Evolutionary conservation across 1,140 invertebrate species (phyloP), one percentile per base, ranked within the genome.

Genomic region (Brachionus paranguensis): DNA sequence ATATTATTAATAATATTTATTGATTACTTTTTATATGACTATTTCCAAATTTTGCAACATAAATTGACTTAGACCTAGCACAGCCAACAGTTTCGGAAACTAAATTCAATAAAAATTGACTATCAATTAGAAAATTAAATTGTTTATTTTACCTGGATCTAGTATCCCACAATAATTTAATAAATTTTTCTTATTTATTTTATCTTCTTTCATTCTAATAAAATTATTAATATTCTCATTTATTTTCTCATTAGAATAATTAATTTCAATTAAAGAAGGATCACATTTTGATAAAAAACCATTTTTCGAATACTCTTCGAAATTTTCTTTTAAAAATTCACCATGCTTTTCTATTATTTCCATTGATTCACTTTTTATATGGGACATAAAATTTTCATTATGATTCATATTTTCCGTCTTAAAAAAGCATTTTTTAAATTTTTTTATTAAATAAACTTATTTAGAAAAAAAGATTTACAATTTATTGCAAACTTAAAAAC

Each of bases 21-120:
- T 78, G 24, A n/a, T 41, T 45, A 81, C 78, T 81, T 65, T 64
- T 81, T 3, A 81, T 81, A 24, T 81, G 78, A 45, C 78, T 81
- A 20, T 81, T 81, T 68, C 64, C 78, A 17, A 64, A 81, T 81
- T 81, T 81, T 24, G 78, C 53, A 1, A 81, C 78, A 60, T 81
- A 81, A 29, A 81, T 81, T 60, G 78, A 81, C 5, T 81, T 81
- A 3, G 64, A 60, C 11, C 78, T 10, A 2, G 53, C 78, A 43
- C 53, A 60, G 11, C 78, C 78, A 43, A n/a, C 53, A 64, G 7
- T 81, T 12, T 81, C 78, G 20, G 78, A 64, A 10, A 8, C 78
- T 81, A 10, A 14, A 45, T 33, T 45, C 1, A 45, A 27, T 12
- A 20, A 10, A 10, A 60, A 47, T 43, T 43, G 3, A 17, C 8